phyloP scores from a whole-genome alignment of 2,797 vertebrate genomes.

The Phataginus tricuspis region DNA sequence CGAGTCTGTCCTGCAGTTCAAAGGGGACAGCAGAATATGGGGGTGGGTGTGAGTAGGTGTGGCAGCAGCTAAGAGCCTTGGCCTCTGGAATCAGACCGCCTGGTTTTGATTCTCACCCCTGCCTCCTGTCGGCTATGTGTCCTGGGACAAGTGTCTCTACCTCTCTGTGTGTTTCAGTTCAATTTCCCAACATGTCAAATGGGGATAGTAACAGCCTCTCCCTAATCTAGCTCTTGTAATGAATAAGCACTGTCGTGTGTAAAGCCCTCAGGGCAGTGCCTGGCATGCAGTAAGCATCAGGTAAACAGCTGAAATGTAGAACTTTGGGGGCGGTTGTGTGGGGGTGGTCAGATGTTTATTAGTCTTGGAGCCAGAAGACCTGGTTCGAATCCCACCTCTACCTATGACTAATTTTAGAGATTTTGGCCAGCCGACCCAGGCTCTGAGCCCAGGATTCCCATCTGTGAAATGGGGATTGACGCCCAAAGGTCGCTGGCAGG shows the following conservation, averaged over 20 bases:
- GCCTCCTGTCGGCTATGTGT: not conserved
- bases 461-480: not conserved
- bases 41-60: not conserved
- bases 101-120: not conserved
- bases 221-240: not conserved
- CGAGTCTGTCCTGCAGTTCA: not conserved
- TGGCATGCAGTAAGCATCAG: accelerated
- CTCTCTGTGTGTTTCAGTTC: not conserved
- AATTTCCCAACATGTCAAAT: not conserved
- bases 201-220: not conserved
- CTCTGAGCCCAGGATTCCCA: not conserved
- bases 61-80: not conserved
- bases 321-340: not conserved
- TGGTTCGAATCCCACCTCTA: not conserved
- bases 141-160: not conserved
- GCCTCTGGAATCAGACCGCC: not conserved
- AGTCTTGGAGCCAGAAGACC: not conserved
- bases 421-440: not conserved
- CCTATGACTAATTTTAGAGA: not conserved
- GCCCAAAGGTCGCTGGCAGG: not conserved
- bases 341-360: not conserved
- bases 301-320: not conserved
- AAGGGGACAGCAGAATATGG: accelerated
- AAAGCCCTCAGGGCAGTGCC: not conserved
- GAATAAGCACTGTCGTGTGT: not conserved